These are phyloP conservation scores for Sciurus niger DNA, from an alignment of 2,113 vertebrate genomes.

Conservation along the genomic window DNA sequence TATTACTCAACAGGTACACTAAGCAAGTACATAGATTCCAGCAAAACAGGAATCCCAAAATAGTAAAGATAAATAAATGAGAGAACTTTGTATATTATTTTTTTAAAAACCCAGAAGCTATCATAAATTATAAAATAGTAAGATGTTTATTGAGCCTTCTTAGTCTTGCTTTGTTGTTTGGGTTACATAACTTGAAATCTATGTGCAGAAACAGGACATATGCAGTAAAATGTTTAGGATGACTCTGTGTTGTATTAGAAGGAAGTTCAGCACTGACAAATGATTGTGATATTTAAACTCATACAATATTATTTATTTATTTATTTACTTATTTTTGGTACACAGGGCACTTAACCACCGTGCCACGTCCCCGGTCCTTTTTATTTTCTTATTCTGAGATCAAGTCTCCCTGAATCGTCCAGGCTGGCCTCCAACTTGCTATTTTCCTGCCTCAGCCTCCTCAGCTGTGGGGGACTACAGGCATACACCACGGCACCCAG, in stretches of 20 bases:
- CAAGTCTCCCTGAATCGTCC: too few relatives aligned
- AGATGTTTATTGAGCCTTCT: background rate
- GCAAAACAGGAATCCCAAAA: background rate
- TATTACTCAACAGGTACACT: background rate
- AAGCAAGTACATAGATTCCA: background rate
- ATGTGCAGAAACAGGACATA: background rate
- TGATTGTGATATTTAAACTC: background rate
- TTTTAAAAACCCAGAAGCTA: background rate
- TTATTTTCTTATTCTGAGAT: too few relatives aligned
- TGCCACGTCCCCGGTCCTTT: too few relatives aligned
- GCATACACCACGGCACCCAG: too few relatives aligned
- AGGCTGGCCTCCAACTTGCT: too few relatives aligned
- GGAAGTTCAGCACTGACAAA: background rate
- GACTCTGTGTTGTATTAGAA: background rate
- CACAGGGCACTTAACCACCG: too few relatives aligned
- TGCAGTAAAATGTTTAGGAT: background rate
- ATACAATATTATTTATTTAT: too few relatives aligned
- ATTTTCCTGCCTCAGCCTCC: too few relatives aligned
- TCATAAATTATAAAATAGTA: background rate
- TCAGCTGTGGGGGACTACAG: too few relatives aligned
- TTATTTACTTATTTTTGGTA: too few relatives aligned
- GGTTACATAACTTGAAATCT: conserved; percentile 20
- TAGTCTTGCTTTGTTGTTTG: background rate
- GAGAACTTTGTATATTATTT: background rate
- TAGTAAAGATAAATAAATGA: background rate